Base-by-base conservation (phyloP, 2,888 invertebrate species). In the Polydrusus pterygomalis region DNA sequence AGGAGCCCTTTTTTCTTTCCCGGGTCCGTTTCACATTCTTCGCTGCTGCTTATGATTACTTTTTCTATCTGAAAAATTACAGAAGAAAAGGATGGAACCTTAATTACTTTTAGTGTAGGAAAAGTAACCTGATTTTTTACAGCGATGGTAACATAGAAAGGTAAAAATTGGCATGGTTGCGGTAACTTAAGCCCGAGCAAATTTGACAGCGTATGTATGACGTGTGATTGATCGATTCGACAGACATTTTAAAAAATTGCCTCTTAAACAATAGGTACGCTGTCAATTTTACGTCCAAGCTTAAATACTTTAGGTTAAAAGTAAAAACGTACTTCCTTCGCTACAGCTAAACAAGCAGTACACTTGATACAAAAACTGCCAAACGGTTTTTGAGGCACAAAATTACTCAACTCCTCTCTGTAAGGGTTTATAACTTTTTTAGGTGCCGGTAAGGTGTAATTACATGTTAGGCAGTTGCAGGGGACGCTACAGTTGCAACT, bases 371-470 rank as follows among this genome's bases (percentile, higher is more conserved):
- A 83, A 68, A 83, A 77, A 5, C 81, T 82, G 25, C 83, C 80
- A 60, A 84, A 82, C 6, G 83, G 82, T 75, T 82, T 82, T 13
- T 74, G 78, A n/a, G 78, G 78, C 0, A 84, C 83, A 20, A 75
- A 75, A 62, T 82, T 82, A 25, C 77, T 58, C n/a, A 84, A 60
- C 49, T 78, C 63, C 15, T 81, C 64, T 67, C 77, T 81, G 63
- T 83, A 83, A 5, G 82, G 82, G 68, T 84, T 84, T 18, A 84
- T 84, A 18, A 83, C 74, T 75, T 79, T 79, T 71, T 82, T 83
- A 8, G 84, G 83, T 18, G 80, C 79, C 7, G 78, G 78, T 38
- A 82, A 54, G 13, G 81, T 79, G n/a, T 67, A 71, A 67, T 82
- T 80, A 71, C 81, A 81, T n/a, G 9, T 38, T 10, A 68, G 40